Base-by-base conservation (phyloP, 2,888 invertebrate genomes). In the Pyrgus malvae region DNA sequence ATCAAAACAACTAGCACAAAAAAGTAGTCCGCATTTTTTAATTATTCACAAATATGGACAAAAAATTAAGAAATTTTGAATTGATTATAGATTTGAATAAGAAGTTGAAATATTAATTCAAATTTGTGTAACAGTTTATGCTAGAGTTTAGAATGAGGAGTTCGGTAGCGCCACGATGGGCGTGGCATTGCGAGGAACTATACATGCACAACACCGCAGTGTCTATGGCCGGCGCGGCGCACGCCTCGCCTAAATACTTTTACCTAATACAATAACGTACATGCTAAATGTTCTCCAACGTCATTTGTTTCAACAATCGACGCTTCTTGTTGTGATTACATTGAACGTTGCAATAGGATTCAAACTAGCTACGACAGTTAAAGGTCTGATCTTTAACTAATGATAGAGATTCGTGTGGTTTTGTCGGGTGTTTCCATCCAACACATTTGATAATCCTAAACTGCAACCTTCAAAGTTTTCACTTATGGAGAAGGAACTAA, bases 131-230 rank as follows among this genome's bases (percentile, higher is more conserved):
- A 80, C 76, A 78, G 74, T 82, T 83, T 86, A 88, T 78, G 80
- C 87, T 88, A 85, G 82, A 83, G 83, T 89, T 90, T 88, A 87
- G 88, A 89, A 89, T 83, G 80, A 82, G 83, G 86, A 86, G 86
- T 81, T 83, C 74, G 80, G 77, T 80, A 76, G 82, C 83, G 85
- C 84, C 86, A 80, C 87, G 82, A 80, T 80, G 67, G 70, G 72
- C 72, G 81, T 83, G 85, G 85, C 78, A 80, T 83, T 85, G 88
- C 89, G 86, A 90, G 90, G 90, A 90, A 90, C 90, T 88, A 88
- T 89, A 85, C 86, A 87, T 83, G 85, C 87, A 82, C 83, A 82
- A 82, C 85, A 85, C 85, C 87, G 85, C 82, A 80, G 83, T 85
- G 83, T 84, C 74, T 84, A 86, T 86, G 86, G 86, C 86, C 77